Evolutionary conservation across 2,113 vertebrate genomes (phyloP).

Genomic region (Carlito syrichta): DNA sequence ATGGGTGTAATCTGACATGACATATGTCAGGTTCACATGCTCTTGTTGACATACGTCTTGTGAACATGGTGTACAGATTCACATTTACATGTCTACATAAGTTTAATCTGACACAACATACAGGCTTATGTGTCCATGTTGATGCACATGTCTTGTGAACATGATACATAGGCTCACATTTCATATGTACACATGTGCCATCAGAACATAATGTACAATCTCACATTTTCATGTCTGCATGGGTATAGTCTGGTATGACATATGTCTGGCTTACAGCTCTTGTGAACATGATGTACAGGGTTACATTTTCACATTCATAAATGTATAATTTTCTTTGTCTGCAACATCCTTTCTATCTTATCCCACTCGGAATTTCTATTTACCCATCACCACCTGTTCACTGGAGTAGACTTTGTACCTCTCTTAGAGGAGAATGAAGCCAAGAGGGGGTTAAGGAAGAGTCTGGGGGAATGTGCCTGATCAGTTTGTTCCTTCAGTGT

Average conservation of each 20-base stretch:
- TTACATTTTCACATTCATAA: not conserved
- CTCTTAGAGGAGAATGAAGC: not conserved
- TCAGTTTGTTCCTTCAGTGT: not conserved
- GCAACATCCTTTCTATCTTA: not conserved
- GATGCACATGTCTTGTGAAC: too few species aligned
- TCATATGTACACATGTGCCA: too few species aligned
- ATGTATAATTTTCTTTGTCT: not conserved
- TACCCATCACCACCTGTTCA: too few species aligned
- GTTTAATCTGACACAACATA: too few species aligned
- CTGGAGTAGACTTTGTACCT: not conserved
- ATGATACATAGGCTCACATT: not conserved
- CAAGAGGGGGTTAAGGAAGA: not conserved
- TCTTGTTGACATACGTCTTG: too few species aligned
- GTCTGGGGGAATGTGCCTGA: not conserved
- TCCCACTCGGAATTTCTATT: not conserved
- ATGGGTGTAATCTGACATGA: not conserved
- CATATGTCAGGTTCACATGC: not conserved
- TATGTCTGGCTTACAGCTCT: too few species aligned
- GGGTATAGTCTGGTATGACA: not conserved
- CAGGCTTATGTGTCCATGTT: too few species aligned
- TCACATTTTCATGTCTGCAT: not conserved
- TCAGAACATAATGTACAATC: not conserved
- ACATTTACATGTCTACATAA: not conserved
- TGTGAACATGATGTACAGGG: not conserved
- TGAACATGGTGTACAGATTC: not conserved